Base-by-base conservation (phyloP, 2,113 vertebrate genomes). In the Balaenoptera acutorostrata region DNA sequence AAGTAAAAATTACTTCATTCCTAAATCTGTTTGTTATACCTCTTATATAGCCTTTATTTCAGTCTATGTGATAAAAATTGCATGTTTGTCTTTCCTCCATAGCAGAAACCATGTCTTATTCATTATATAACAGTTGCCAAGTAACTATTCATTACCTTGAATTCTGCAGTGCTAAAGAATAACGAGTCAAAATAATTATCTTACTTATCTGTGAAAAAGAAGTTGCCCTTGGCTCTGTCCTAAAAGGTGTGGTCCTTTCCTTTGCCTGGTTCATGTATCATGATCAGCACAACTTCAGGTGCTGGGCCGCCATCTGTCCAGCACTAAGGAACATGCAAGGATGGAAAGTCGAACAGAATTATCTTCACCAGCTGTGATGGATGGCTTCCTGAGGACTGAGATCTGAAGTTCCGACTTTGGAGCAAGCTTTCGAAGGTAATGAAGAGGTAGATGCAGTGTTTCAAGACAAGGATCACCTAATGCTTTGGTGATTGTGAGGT, bases 291-390 rank as follows among this genome's bases (percentile, higher is more conserved):
- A n/a, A 20, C 68, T 17, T 23, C 10, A 14, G 55, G 55, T 20
- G 46, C 89, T 33, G 15, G 75, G 55, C 27, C 39, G 44, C 71
- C 9, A 1, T 31, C 36, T 21, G 41, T 21, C 52, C 5, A 36
- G 11, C 10, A 10, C 27, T 3, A 0, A 15, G 13, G 49, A 44
- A 4, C 1, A 0, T 0, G 31, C 6, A 36, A 5, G 6, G 10
- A 44, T 12, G 13, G 63, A 17, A 23, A n/a, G 46, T 3, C 44
- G 9, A 39, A 5, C 8, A 25, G 55, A 20, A 55, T 1, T 3
- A 20, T 11, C 12, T 4, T 27, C 57, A 8, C 21, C 17, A 0
- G 29, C 49, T 29, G 4, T 4, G 44, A 31, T 0, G 23, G 14
- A 3, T 2, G 41, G 31, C 78, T 52, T 36, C 25, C 59, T 5